Evolutionary conservation across 2,797 vertebrate genomes (phyloP), one percentile per base, ranked within the genome.

Genomic region (Cephalopachus bancanus): DNA sequence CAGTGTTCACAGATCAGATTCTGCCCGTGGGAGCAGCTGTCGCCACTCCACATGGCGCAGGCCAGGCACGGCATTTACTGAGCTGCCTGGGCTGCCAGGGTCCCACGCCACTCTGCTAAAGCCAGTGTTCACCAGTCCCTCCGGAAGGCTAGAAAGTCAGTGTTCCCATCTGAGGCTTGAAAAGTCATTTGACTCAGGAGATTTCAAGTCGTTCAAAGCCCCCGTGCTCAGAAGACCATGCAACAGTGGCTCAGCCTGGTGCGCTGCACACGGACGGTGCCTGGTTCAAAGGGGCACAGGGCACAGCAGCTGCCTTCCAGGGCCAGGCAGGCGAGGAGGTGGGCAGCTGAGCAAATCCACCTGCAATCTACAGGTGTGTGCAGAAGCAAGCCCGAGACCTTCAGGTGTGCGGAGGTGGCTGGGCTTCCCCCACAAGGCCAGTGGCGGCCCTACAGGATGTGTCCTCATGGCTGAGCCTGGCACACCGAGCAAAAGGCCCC

Each of bases 171-270:
- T n/a, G 59, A 28, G 19, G 14, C 62, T 30, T 60, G 28, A 83
- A 92, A 85, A 76, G 74, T 60, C 80, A 37, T 60, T 75, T 49
- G 69, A 10, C n/a, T 78, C 62, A 26, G 86, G 57, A 37, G 49
- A 71, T 51, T 37, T 71, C 55, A 44, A 91, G 55, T 37, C 49
- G 91, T 44, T 69, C 6, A 88, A 79, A 59, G 7, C 12, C 49
- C 78, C 44, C 26, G 3, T 49, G 24, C 10, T 5, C 53, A 72
- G 67, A 90, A 30, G 30, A 71, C 30, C 24, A 28, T 44, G 30
- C 55, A 22, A 69, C 37, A 30, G n/a, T 57, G 8, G 26, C 20
- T 12, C 30, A 37, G 28, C 5, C 24, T 76, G 49, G 57, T 7
- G 62, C 10, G 9, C 30, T 3, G n/a, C 22, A 17, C 22, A 2